These are phyloP conservation scores for Bos taurus DNA, from an alignment of 2,113 vertebrate species.

Conservation along the genomic window ARS-UCD2.0 NC_037339.1:31357501-31358000, in stretches of 20 bases:
- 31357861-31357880: not conserved
- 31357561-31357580: not conserved
- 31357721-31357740: not conserved
- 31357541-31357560: not conserved
- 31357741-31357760: not conserved
- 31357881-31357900: not conserved
- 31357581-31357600: not conserved
- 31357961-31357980: not conserved
- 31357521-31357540: not conserved
- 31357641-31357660: not conserved
- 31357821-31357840: not conserved
- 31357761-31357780: not conserved
- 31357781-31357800: not conserved
- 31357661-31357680: not conserved
- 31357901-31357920: not conserved
- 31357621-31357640: not conserved
- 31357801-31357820: not conserved
- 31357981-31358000: not conserved
- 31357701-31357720: not conserved
- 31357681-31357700: not conserved
- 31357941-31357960: not conserved
- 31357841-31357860: not conserved
- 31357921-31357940: rapidly evolving
- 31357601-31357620: not conserved
- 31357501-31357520: not conserved